phyloP scores from a whole-genome alignment of 2,113 vertebrate genomes.

The Dipodomys merriami region DNA sequence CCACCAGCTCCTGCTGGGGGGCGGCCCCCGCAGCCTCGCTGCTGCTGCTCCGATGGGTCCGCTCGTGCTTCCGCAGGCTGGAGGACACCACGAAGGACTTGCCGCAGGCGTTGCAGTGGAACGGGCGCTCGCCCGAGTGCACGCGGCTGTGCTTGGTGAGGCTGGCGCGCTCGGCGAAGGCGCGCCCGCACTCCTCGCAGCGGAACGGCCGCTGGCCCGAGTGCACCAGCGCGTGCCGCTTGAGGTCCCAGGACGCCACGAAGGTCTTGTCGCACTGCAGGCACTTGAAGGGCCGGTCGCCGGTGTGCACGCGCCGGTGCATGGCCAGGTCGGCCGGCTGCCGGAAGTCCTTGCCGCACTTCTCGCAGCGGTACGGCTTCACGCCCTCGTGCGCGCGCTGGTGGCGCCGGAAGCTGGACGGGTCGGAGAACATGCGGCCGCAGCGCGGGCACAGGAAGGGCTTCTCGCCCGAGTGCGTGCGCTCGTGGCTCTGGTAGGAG shows the following conservation, averaged over 20 bases:
- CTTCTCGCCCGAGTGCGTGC: constrained; percentile 94
- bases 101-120: constrained; percentile 91
- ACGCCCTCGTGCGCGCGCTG: constrained; percentile 93
- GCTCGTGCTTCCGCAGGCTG: constrained; percentile 93
- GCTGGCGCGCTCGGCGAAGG: constrained; percentile 93
- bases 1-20: constrained; percentile 86
- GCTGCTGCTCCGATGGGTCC: constrained; percentile 87
- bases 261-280: constrained; percentile 93
- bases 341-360: constrained; percentile 93
- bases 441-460: constrained; percentile 95
- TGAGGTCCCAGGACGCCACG: constrained; percentile 95
- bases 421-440: constrained; percentile 95
- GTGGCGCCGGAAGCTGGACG: constrained; percentile 94
- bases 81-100: constrained; percentile 94
- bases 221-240: constrained; percentile 93
- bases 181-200: constrained; percentile 93
- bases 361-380: constrained; percentile 93
- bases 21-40: constrained; percentile 55
- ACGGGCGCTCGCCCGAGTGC: constrained; percentile 93
- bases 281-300: constrained; percentile 93
- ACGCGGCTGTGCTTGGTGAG: constrained; percentile 94
- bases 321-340: constrained; percentile 95
- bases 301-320: constrained; percentile 93
- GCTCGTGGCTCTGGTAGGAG: constrained; percentile 95
- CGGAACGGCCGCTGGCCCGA: constrained; percentile 91